Evolutionary conservation across 2,113 vertebrate species (phyloP).

Genomic region (Sterrhoptilus dennistouni): DNA sequence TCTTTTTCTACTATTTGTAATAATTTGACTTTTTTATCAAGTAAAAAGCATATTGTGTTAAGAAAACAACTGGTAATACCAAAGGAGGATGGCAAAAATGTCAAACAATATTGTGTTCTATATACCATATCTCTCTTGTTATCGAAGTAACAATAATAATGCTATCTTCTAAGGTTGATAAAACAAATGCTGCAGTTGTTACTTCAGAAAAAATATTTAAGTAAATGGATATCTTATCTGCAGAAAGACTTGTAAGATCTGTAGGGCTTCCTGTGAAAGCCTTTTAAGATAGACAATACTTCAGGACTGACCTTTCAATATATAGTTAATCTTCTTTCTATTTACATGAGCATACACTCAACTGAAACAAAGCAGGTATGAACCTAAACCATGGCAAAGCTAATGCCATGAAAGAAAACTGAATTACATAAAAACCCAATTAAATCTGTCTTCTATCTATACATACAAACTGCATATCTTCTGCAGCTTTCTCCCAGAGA

Average conservation of each 20-base stretch:
- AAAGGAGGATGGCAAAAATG: background rate
- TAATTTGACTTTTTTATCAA: background rate
- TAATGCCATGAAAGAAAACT: background rate
- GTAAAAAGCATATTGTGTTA: background rate
- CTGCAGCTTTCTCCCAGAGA: background rate
- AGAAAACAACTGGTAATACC: background rate
- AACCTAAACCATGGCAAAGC: background rate
- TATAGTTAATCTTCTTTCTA: background rate
- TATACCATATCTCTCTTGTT: background rate
- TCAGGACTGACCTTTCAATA: background rate
- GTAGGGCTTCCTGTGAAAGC: background rate
- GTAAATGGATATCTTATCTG: constrained; percentile 24
- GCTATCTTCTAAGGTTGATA: background rate
- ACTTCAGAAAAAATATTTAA: background rate
- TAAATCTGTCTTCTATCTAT: background rate
- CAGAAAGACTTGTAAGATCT: background rate
- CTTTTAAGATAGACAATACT: background rate
- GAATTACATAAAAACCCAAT: background rate
- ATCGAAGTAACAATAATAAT: constrained; percentile 5
- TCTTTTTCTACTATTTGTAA: background rate
- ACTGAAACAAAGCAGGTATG: background rate
- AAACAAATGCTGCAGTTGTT: background rate
- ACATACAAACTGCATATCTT: background rate
- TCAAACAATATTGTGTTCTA: background rate
- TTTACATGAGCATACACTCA: background rate